Percentiles rank a stretch among this genome's conserved stretches.
These are phyloP conservation scores for Drosophila subquinaria DNA, from an alignment of 2,888 invertebrate genomes.

Conservation along the genomic window DNA sequence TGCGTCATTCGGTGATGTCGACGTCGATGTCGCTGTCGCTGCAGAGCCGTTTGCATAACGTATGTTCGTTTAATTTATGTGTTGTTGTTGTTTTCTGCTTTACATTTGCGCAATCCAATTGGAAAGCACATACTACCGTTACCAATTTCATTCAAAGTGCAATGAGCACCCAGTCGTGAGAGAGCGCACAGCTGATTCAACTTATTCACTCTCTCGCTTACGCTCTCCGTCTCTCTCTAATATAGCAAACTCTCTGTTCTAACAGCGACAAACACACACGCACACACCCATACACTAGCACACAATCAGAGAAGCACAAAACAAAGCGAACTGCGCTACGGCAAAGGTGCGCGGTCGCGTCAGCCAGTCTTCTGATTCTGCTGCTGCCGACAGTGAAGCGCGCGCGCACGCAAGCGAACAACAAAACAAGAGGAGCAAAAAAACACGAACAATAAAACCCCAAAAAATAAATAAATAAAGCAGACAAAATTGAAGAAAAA, in stretches of 20 bases:
- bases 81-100: slow-evolving; percentile 31
- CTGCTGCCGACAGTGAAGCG: slow-evolving; percentile 72
- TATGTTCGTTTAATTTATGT: slow-evolving; percentile 53
- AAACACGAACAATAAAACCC: slow-evolving; percentile 14
- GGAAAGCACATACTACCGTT: slow-evolving; percentile 70
- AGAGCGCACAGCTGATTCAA: slow-evolving; percentile 65
- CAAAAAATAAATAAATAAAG: slow-evolving; percentile 20
- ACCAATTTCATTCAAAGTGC: slow-evolving; percentile 72
- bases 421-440: slow-evolving; percentile 37
- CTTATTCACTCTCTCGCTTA: slow-evolving; percentile 16
- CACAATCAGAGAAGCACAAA: slow-evolving; percentile 37
- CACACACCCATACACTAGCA: slow-evolving; percentile 36
- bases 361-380: slow-evolving; percentile 78
- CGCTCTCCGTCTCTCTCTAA: slow-evolving; percentile 25
- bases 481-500: slow-evolving; percentile 30
- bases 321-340: slow-evolving; percentile 75
- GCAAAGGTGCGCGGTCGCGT: slow-evolving; percentile 79
- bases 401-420: slow-evolving; percentile 63
- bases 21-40: slow-evolving; percentile 7
- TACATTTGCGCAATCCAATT: slow-evolving; percentile 73
- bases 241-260: slow-evolving; percentile 16
- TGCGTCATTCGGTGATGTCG: slow-evolving; percentile 68
- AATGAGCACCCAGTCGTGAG: slow-evolving; percentile 33
- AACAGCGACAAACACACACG: slow-evolving; percentile 11
- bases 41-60: slow-evolving; percentile 65